These are phyloP conservation scores for Mus spretus DNA, from an alignment of 2,797 vertebrate genomes.

Conservation along the genomic window DNA sequence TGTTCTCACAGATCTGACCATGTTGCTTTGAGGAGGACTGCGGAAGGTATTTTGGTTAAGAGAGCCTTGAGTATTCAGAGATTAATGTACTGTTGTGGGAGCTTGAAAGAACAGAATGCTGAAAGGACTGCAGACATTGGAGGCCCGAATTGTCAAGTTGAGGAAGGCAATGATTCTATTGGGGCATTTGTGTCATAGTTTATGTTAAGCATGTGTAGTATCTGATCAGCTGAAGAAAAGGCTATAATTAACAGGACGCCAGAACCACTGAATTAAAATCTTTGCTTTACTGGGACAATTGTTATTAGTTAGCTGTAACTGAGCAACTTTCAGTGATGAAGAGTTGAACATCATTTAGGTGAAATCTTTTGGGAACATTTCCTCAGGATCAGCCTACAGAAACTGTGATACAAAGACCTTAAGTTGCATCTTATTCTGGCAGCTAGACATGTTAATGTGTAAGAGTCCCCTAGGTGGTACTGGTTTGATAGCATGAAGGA, in stretches of 20 bases:
- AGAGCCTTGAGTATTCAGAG: background rate
- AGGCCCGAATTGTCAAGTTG: background rate
- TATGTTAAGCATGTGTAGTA: background rate
- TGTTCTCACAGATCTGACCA: background rate
- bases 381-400: background rate
- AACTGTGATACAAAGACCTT: background rate
- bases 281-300: background rate
- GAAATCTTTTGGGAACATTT: background rate
- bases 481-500: background rate
- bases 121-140: background rate
- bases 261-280: background rate
- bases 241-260: background rate
- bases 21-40: background rate
- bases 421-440: background rate
- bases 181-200: background rate
- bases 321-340: background rate
- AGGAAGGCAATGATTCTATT: background rate
- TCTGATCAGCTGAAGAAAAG: background rate
- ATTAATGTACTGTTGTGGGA: background rate
- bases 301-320: background rate
- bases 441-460: background rate
- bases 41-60: too few relatives aligned
- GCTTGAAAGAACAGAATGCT: background rate
- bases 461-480: background rate
- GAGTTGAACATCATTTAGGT: background rate